Percentiles rank a stretch among this genome's conserved stretches.
phyloP scores from a whole-genome alignment of 2,797 vertebrate species.

The Arremon aurantiirostris region DNA sequence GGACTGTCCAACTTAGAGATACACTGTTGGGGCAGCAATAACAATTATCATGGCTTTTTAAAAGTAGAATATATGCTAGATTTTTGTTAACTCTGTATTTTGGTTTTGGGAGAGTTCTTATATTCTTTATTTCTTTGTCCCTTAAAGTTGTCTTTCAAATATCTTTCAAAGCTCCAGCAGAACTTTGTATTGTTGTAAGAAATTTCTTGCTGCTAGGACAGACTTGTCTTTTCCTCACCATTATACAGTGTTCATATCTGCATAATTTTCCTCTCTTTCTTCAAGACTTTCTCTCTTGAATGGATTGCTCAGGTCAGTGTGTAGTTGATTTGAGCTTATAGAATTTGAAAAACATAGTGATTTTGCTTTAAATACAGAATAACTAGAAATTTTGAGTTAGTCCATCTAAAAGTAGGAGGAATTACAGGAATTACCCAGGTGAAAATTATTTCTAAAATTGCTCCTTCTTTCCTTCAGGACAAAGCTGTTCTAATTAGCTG shows the following conservation, averaged over 20 bases:
- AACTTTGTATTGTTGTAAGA: not conserved
- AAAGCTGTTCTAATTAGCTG: not conserved
- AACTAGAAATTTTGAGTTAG: not conserved
- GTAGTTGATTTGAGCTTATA: not conserved
- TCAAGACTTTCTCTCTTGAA: not conserved
- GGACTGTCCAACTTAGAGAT: not conserved
- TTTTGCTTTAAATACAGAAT: not conserved
- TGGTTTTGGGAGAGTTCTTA: not conserved
- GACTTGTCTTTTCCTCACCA: not conserved
- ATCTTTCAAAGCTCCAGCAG: not conserved
- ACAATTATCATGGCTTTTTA: not conserved
- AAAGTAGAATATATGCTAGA: not conserved
- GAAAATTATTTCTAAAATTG: not conserved
- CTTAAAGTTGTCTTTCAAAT: not conserved
- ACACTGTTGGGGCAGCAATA: not conserved
- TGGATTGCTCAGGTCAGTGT: not conserved
- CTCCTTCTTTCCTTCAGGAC: not conserved
- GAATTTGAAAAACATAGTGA: not conserved
- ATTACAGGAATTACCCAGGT: not conserved
- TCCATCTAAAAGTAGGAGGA: not conserved
- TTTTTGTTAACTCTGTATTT: not conserved
- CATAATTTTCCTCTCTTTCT: not conserved
- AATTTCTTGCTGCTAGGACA: not conserved
- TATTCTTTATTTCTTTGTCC: not conserved
- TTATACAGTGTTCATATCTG: not conserved